A percentile compares a stretch with the other conserved stretches of the same genome.
These are phyloP conservation scores for Heliconius ismenius DNA, from an alignment of 2,888 invertebrate genomes.

Conservation along the genomic window DNA sequence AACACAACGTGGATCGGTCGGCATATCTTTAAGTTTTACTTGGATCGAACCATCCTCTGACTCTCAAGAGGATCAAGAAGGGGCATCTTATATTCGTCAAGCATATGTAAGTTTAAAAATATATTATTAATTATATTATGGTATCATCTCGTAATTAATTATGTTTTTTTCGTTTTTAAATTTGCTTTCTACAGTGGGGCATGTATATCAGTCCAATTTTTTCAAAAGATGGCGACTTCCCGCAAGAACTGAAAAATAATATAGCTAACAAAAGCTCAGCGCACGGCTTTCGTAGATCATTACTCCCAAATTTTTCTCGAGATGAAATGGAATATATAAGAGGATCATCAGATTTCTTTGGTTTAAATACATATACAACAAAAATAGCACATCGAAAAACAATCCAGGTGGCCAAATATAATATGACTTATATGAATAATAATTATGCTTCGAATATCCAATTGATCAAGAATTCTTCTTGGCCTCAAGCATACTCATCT, in stretches of 20 bases:
- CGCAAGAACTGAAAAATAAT: conserved; percentile 65
- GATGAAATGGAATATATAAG: conserved; percentile 82
- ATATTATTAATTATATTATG: too few species aligned
- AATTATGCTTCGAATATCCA: conserved; percentile 64
- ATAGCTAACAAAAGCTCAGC: conserved; percentile 70
- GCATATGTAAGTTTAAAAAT: conserved; percentile 70
- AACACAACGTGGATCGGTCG: conserved; percentile 59
- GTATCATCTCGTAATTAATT: too few species aligned
- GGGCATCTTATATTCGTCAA: conserved; percentile 76
- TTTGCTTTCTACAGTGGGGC: conserved; percentile 57
- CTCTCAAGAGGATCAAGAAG: conserved; percentile 70
- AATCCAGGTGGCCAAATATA: conserved; percentile 57
- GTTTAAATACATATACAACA: conserved; percentile 84
- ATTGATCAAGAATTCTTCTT: conserved; percentile 56
- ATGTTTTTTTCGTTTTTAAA: too few species aligned
- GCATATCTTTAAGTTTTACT: conserved; percentile 62
- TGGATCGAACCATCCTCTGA: conserved; percentile 79
- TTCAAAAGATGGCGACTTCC: conserved; percentile 74
- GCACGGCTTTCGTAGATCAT: conserved; percentile 71
- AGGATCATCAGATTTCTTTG: conserved; percentile 85
- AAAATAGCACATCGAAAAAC: conserved; percentile 66
- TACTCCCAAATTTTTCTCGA: conserved; percentile 74
- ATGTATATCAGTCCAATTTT: conserved; percentile 72
- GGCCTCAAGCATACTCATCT: conserved; percentile 58
- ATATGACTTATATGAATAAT: conserved; percentile 41